Evolutionary conservation across 2,797 vertebrate species (phyloP).

Genomic region (Falco naumanni): DNA sequence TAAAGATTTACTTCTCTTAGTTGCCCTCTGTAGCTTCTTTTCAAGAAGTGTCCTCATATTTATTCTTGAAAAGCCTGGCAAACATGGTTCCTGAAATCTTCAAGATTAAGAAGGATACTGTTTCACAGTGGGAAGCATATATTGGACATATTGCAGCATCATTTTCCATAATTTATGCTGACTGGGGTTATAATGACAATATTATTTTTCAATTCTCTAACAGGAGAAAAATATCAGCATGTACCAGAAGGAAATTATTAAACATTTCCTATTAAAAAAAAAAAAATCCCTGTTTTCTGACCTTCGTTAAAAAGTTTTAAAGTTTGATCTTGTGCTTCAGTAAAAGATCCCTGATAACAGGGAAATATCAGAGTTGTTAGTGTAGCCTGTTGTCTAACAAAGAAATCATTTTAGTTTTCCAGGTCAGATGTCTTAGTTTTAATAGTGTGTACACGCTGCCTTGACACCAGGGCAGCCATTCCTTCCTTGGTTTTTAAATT

Average conservation of each 20-base stretch:
- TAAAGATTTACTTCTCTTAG: background rate
- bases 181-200: conserved; percentile 21
- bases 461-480: conserved; percentile 69
- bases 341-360: conserved; percentile 14
- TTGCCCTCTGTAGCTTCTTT: conserved; percentile 7
- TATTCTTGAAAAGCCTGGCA: conserved; percentile 26
- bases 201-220: conserved; percentile 15
- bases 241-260: background rate
- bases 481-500: conserved; percentile 73
- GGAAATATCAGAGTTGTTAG: conserved; percentile 40
- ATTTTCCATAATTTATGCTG: conserved; percentile 47
- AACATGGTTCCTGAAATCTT: conserved; percentile 27
- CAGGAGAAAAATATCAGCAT: background rate
- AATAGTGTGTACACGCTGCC: conserved; percentile 69
- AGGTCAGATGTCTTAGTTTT: conserved; percentile 69
- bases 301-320: conserved; percentile 41
- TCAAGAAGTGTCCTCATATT: background rate
- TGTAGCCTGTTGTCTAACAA: conserved; percentile 66
- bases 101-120: conserved; percentile 16
- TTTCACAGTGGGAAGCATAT: conserved; percentile 20
- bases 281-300: conserved; percentile 4
- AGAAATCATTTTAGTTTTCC: conserved; percentile 69
- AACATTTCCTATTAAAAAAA: background rate
- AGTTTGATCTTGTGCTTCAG: conserved; percentile 38
- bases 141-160: background rate